Percentiles rank a stretch among this genome's conserved stretches.
These are phyloP conservation scores for Anaspis maculata DNA, from an alignment of 2,888 invertebrate genomes.

Conservation along the genomic window DNA sequence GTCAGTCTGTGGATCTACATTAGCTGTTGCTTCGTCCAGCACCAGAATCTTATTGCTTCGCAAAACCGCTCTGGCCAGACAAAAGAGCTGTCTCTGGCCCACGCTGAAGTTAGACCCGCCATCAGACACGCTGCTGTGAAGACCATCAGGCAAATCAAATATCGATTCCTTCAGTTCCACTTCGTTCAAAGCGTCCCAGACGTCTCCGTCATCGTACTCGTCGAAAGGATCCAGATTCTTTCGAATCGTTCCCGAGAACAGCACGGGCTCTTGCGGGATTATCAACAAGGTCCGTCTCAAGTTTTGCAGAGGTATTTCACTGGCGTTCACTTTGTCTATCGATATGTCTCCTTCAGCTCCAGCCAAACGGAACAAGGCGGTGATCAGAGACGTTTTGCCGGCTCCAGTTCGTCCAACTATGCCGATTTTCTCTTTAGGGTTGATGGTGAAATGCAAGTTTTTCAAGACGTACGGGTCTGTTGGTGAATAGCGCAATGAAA, in stretches of 20 bases:
- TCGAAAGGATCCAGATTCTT: constrained; percentile 86
- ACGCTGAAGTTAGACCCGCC: constrained; percentile 47
- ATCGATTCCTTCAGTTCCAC: constrained; percentile 67
- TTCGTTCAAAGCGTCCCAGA: constrained; percentile 82
- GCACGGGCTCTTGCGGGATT: constrained; percentile 78
- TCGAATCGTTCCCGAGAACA: constrained; percentile 79
- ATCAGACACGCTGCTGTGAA: constrained; percentile 66
- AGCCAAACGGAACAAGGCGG: constrained; percentile 72
- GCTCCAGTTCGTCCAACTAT: constrained; percentile 79
- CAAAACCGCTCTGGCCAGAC: constrained; percentile 56
- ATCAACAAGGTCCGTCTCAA: constrained; percentile 71
- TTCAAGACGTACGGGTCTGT: constrained; percentile 66
- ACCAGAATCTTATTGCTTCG: constrained; percentile 39
- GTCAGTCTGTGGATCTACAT: constrained; percentile 73
- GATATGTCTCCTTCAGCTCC: constrained; percentile 67
- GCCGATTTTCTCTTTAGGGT: constrained; percentile 63
- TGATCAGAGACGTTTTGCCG: constrained; percentile 68
- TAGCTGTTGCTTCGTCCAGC: constrained; percentile 69
- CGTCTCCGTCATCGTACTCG: constrained; percentile 62
- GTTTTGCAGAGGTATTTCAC: constrained; percentile 60
- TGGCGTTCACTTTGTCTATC: constrained; percentile 71
- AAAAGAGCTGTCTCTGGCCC: constrained; percentile 58
- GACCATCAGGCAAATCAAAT: constrained; percentile 50
- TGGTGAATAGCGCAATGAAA: constrained; percentile 63
- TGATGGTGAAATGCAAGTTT: constrained; percentile 51